phyloP scores from a whole-genome alignment of 2,888 invertebrate species.

The Nomada lathburiana region DNA sequence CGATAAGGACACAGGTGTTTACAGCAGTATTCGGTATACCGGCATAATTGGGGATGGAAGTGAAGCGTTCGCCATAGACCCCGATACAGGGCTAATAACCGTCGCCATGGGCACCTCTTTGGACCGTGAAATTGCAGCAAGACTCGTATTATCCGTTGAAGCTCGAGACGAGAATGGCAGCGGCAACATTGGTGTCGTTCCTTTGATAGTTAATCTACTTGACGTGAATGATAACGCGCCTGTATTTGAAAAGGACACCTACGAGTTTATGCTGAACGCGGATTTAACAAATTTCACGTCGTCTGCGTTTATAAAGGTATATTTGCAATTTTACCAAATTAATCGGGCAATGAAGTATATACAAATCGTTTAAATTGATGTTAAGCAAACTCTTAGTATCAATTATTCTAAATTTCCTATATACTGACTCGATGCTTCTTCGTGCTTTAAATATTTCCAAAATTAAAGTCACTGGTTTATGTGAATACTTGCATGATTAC shows the following conservation, averaged over 20 bases:
- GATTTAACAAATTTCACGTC: slow-evolving; percentile 91
- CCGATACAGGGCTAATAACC: slow-evolving; percentile 91
- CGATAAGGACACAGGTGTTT: slow-evolving; percentile 92
- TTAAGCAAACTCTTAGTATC: background rate
- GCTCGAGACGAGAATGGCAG: slow-evolving; percentile 94
- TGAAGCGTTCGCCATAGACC: slow-evolving; percentile 91
- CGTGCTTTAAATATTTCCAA: background rate
- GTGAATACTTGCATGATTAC: background rate
- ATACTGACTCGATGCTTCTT: background rate
- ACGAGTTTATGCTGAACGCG: slow-evolving; percentile 92
- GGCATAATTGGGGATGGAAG: slow-evolving; percentile 91
- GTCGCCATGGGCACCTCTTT: slow-evolving; percentile 90
- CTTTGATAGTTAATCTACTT: slow-evolving; percentile 90
- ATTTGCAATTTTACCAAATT: background rate
- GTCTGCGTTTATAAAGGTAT: slow-evolving; percentile 90
- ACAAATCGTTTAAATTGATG: background rate
- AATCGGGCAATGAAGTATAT: too few relatives aligned
- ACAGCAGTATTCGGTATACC: slow-evolving; percentile 92
- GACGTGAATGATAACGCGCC: slow-evolving; percentile 95
- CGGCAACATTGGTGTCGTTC: slow-evolving; percentile 91
- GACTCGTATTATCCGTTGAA: slow-evolving; percentile 92
- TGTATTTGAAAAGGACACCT: slow-evolving; percentile 91
- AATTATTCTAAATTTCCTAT: background rate
- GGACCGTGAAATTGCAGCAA: slow-evolving; percentile 93
- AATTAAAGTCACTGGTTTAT: background rate